Percentiles rank a stretch among this genome's conserved stretches.
phyloP scores from a whole-genome alignment of 2,797 vertebrate species.

The Sarcophilus harrisii region DNA sequence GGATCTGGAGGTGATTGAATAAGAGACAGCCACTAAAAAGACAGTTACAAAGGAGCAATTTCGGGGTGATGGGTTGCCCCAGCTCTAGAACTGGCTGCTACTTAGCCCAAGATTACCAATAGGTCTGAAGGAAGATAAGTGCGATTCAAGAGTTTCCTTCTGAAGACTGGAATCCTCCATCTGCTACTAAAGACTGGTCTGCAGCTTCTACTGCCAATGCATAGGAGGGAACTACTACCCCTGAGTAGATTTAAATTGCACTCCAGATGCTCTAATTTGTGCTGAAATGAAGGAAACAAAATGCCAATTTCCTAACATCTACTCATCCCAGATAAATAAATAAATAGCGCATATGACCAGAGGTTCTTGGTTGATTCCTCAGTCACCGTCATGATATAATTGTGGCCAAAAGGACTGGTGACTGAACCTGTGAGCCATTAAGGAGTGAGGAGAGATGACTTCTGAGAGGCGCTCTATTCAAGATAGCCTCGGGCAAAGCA shows the following conservation, averaged over 20 bases:
- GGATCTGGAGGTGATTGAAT: conserved; percentile 98
- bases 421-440: no score
- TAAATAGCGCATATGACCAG: no score
- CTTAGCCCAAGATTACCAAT: conserved; percentile 94
- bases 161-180: no score
- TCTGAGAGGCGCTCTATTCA: no score
- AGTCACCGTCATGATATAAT: no score
- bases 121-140: conserved; percentile 98
- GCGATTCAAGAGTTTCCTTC: conserved; percentile 75
- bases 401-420: no score
- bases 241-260: conserved; percentile 92
- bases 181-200: conserved; percentile 94
- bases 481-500: no score
- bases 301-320: conserved; percentile 65
- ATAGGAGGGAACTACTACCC: conserved; percentile 93
- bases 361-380: no score
- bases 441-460: no score
- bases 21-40: conserved; percentile 98
- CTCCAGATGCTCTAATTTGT: background rate
- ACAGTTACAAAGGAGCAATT: conserved; percentile 98
- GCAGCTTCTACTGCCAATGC: conserved; percentile 96
- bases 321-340: no score
- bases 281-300: conserved; percentile 79
- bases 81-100: conserved; percentile 88
- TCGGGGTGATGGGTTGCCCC: conserved; percentile 97